A percentile compares a stretch with the other conserved stretches of the same genome.
phyloP scores from a whole-genome alignment of 2,113 vertebrate genomes.

The Tetrax tetrax region DNA sequence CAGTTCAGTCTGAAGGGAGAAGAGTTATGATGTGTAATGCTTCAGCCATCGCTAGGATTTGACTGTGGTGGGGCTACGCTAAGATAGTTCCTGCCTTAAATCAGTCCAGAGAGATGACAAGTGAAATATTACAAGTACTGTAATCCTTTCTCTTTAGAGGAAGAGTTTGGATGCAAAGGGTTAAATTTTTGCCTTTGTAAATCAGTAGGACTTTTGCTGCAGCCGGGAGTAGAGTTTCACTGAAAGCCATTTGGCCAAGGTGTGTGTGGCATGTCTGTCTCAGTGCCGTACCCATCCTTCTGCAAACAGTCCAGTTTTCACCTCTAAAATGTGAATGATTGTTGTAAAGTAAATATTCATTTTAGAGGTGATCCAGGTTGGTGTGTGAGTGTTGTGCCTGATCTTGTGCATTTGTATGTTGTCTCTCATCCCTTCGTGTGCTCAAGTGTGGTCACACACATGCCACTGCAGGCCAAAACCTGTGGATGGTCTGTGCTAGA shows the following conservation, averaged over 20 bases:
- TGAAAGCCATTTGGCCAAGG: background rate
- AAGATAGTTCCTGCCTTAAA: background rate
- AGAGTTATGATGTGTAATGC: background rate
- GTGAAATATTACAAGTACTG: background rate
- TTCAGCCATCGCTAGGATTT: background rate
- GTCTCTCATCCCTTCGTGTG: background rate
- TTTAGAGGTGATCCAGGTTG: background rate
- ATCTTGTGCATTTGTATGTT: background rate
- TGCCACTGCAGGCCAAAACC: background rate
- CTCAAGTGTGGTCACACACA: accelerated
- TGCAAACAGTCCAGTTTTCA: background rate
- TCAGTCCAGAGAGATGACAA: background rate
- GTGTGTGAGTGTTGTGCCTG: background rate
- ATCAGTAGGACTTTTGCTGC: background rate
- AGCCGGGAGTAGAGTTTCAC: background rate
- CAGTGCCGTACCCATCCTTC: background rate
- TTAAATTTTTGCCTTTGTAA: background rate
- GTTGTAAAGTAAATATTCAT: background rate
- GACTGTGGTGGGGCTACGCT: background rate
- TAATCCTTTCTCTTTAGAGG: background rate
- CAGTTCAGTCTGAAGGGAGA: background rate
- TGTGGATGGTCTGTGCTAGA: background rate
- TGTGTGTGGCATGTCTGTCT: background rate
- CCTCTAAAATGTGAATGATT: background rate
- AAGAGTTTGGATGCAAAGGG: background rate